These are phyloP conservation scores for Tiliacea citrago DNA, from an alignment of 2,888 invertebrate species.

Conservation along the genomic window DNA sequence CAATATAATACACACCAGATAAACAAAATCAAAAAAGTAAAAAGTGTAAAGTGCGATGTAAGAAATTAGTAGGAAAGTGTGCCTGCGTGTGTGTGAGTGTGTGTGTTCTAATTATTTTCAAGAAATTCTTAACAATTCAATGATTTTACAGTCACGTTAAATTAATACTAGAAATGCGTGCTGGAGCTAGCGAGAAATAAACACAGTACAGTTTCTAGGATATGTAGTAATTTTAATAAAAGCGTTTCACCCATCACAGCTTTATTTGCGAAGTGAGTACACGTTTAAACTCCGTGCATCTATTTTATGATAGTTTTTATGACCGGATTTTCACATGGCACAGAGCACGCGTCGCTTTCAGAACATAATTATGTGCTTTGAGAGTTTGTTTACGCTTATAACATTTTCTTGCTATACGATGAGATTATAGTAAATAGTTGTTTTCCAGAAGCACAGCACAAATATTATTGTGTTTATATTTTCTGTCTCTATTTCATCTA, in stretches of 20 bases:
- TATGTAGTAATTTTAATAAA: conserved; percentile 28
- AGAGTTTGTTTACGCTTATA: conserved; percentile 8
- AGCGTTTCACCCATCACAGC: conserved; percentile 12
- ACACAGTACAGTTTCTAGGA: not conserved
- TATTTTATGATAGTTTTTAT: conserved; percentile 25
- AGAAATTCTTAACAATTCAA: not conserved
- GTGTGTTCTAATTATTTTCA: not conserved
- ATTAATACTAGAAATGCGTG: not conserved
- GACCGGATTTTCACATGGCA: conserved; percentile 1
- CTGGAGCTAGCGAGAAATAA: not conserved
- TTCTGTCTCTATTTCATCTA: not conserved
- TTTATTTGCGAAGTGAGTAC: conserved; percentile 16
- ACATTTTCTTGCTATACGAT: not conserved
- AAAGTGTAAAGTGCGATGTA: too few species aligned
- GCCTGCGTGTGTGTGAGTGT: too few species aligned
- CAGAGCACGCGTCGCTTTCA: not conserved
- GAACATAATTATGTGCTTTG: conserved; percentile 11
- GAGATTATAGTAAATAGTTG: not conserved
- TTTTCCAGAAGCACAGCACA: not conserved
- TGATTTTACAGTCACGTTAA: not conserved
- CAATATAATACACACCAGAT: too few species aligned
- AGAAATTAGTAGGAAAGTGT: too few species aligned
- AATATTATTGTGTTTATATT: not conserved
- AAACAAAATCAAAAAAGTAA: too few species aligned
- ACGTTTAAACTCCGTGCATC: conserved; percentile 28